Percentiles rank a stretch among this genome's conserved stretches.
Evolutionary conservation across 64 coral and sea anemone species (phyloP).

Genomic region (Stylophora pistillata): DNA sequence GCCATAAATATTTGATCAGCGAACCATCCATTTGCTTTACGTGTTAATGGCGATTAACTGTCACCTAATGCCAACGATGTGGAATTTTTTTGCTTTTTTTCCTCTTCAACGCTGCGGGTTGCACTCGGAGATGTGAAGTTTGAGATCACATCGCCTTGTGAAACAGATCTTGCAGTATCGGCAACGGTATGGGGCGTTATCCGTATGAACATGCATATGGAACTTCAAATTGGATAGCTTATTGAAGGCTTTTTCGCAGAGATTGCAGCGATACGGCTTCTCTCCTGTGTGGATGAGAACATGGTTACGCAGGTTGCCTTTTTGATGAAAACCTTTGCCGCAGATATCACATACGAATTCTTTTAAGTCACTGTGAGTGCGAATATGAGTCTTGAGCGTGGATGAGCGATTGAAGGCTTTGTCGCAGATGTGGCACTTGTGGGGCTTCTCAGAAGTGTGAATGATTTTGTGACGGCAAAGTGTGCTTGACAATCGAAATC

Average conservation of each 20-base stretch:
- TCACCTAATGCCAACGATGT: conserved; percentile 38
- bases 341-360: conserved; percentile 68
- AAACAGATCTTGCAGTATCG: conserved; percentile 64
- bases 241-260: conserved; percentile 73
- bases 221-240: conserved; percentile 77
- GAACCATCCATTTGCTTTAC: conserved; percentile 49
- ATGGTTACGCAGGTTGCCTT: conserved; percentile 77
- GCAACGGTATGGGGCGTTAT: conserved; percentile 63
- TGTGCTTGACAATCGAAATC: conserved; percentile 73
- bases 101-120: conserved; percentile 4
- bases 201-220: conserved; percentile 65
- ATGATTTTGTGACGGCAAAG: conserved; percentile 76
- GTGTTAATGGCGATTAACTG: conserved; percentile 45
- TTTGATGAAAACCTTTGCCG: conserved; percentile 76
- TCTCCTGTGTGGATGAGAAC: conserved; percentile 70
- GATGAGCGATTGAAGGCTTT: conserved; percentile 74
- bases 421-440: conserved; percentile 57
- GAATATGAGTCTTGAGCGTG: conserved; percentile 64
- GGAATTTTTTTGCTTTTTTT: conserved; percentile 5
- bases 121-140: conserved; percentile 49
- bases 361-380: conserved; percentile 66
- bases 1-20: conserved; percentile 46
- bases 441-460: conserved; percentile 65
- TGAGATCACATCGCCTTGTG: conserved; percentile 62
- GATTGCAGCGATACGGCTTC: conserved; percentile 63